Conservation (phyloP, 1,140 invertebrate genomes). For the Nebria ingens region DNA sequence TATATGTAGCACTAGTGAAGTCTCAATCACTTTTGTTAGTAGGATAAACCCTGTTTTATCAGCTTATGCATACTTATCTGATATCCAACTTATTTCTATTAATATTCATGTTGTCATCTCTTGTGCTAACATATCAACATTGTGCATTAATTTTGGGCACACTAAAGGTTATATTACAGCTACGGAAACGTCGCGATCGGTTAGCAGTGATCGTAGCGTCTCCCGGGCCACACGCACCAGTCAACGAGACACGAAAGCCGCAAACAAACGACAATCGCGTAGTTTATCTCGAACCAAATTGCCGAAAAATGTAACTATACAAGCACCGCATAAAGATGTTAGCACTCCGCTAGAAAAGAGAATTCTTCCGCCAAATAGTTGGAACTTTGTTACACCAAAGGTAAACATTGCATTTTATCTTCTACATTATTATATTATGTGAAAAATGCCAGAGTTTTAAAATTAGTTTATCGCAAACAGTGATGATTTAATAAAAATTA, state of each 20-base stretch:
- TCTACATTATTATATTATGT: too few relatives aligned
- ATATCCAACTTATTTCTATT: too few relatives aligned
- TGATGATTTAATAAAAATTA: too few relatives aligned
- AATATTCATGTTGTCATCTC: background rate
- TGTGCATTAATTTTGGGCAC: background rate
- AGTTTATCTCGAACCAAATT: background rate
- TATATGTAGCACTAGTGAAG: too few relatives aligned
- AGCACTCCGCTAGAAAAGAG: background rate
- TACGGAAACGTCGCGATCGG: background rate
- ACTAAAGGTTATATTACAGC: constrained; percentile 4
- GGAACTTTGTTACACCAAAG: constrained; percentile 20
- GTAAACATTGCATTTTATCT: too few relatives aligned
- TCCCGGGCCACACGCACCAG: background rate
- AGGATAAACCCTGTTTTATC: too few relatives aligned
- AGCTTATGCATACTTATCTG: too few relatives aligned
- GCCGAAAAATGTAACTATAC: background rate
- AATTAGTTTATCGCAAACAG: too few relatives aligned
- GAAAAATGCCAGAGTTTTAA: too few relatives aligned
- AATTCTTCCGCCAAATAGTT: background rate
- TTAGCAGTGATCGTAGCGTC: background rate
- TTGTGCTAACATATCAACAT: background rate
- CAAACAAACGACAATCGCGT: background rate
- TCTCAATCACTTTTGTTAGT: too few relatives aligned
- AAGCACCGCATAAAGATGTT: background rate
- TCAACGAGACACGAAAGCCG: background rate